phyloP scores from a whole-genome alignment of 1,140 invertebrate genomes.

The Protaetia brevitarsis region DNA sequence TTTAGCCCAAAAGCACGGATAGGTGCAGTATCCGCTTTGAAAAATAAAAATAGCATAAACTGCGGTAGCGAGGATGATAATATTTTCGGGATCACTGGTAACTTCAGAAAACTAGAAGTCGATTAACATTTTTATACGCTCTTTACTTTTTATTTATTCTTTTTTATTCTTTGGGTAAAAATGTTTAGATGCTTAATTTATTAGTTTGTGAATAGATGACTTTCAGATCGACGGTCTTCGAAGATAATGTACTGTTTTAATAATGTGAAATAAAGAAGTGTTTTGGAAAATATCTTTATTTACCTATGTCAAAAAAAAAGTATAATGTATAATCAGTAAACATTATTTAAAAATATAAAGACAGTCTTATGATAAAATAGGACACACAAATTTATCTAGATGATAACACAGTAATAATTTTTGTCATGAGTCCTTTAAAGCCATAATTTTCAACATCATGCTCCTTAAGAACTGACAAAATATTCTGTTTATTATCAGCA shows the following conservation, averaged over 20 bases:
- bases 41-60: slow-evolving; percentile 50
- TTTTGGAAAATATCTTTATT: too few relatives aligned
- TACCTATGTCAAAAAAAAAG: too few relatives aligned
- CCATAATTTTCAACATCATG: slow-evolving; percentile 28
- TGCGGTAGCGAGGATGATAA: slow-evolving; percentile 60
- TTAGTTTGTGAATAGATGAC: not conserved
- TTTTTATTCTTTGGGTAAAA: not conserved
- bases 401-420: slow-evolving; percentile 23
- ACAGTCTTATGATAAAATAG: not conserved
- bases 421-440: slow-evolving; percentile 28
- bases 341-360: not conserved
- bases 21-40: slow-evolving; percentile 68
- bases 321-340: too few relatives aligned
- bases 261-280: too few relatives aligned
- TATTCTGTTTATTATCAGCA: not conserved
- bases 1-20: slow-evolving; percentile 55
- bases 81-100: slow-evolving; percentile 67
- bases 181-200: not conserved
- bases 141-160: not conserved
- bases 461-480: slow-evolving; percentile 6
- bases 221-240: not conserved
- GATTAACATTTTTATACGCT: slow-evolving; percentile 47
- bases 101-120: slow-evolving; percentile 75
- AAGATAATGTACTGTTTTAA: not conserved
- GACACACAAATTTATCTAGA: not conserved